These are phyloP conservation scores for Euglossa dilemma DNA, from an alignment of 1,140 invertebrate genomes.

Conservation along the genomic window DNA sequence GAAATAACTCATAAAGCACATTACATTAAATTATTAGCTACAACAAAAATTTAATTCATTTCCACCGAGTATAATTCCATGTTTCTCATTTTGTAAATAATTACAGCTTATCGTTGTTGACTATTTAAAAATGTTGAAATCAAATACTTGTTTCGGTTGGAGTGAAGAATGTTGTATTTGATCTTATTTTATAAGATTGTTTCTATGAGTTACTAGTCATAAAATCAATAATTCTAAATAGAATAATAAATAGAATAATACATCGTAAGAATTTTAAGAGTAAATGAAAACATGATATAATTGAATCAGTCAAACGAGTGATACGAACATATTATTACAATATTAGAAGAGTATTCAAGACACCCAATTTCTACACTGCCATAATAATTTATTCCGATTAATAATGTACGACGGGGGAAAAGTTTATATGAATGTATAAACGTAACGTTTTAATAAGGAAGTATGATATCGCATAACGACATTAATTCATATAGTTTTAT, in stretches of 20 bases:
- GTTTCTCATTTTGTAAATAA: constrained; percentile 39
- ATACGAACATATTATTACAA: no score
- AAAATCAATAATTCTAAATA: constrained; percentile 39
- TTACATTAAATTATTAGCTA: constrained; percentile 83
- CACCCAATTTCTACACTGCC: constrained; percentile 16
- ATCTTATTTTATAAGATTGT: constrained; percentile 22
- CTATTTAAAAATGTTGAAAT: constrained; percentile 17
- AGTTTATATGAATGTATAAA: neutral
- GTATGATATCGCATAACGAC: neutral
- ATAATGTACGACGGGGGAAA: neutral
- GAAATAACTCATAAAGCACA: constrained; percentile 82
- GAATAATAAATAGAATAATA: neutral
- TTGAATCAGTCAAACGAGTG: no score
- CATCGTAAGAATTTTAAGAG: constrained; percentile 11
- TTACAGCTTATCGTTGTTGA: constrained; percentile 38
- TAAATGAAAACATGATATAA: no score
- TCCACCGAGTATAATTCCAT: neutral
- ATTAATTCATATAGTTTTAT: constrained; percentile 4
- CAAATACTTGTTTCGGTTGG: neutral
- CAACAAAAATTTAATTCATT: constrained; percentile 81
- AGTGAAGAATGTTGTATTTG: neutral
- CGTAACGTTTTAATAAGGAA: neutral
- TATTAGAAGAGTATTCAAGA: neutral
- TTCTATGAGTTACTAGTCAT: constrained; percentile 47
- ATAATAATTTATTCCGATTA: constrained; percentile 20